Base-by-base conservation (phyloP, 2,888 invertebrate species). In the Tetragonula carbonaria region DNA sequence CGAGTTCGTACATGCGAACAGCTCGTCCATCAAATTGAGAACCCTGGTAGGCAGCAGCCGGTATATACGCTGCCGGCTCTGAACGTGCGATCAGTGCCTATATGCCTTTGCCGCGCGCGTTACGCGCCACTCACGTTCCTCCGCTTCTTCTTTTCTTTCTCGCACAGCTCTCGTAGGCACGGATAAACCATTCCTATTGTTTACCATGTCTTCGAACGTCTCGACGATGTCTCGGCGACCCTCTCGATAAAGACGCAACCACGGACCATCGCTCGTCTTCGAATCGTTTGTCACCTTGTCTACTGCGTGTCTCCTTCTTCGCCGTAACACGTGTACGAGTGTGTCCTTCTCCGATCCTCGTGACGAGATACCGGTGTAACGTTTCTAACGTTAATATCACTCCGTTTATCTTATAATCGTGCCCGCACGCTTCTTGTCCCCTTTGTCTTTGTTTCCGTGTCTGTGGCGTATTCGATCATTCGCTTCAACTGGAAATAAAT, bases 21-120 rank as follows among this genome's bases (percentile, higher is more conserved):
- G 93, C 93, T 94, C 93, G 93, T 94, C 89, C 93, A 94, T 94
- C 94, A 94, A 94, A 93, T 91, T 89, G 92, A 87, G 92, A 88
- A 90, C 88, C 87, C 85, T 85, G 87, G 82, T 74, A 85, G 87
- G 81, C 85, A 84, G 81, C 74, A 84, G 81, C 74, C 78, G 80
- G 80, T 88, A 68, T 88, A 68, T 87, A 71, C 77, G 83, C 86
- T 84, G 72, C 81, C 81, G 84, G 82, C 76, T 45, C 45, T 68
- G 80, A 85, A 86, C 84, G 89, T 81, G 85, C 89, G 90, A 91
- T 90, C 91, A 89, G 70, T 86, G 82, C 74, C 82, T 83, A 79
- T 79, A 50, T 11, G 45, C 74, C 68, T 83, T 62, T 80, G 78
- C 78, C 78, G 72, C 82, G 90, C 89, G 86, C 82, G 87, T 90